Base-by-base conservation (phyloP, 2,888 invertebrate species). In the Eupithecia abbreviata region DNA sequence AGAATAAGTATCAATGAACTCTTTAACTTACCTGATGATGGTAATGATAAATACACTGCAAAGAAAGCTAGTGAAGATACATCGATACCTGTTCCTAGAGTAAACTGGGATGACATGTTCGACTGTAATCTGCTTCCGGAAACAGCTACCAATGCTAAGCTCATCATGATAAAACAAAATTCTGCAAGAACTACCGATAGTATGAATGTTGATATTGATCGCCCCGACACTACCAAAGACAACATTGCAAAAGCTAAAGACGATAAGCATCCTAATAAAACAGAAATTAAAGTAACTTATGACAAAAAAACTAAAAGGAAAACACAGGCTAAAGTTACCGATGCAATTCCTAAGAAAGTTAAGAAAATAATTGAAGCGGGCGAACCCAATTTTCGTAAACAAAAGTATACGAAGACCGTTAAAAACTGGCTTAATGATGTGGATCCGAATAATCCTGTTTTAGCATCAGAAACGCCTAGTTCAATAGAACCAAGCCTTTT, bases 381-480 rank as follows among this genome's bases (percentile, higher is more conserved):
- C 2, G 77, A 75, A 30, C 41, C 74, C 15, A 82, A 62, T 68
- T 84, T 82, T 30, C 86, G 89, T 3, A 92, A 92, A 82, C 83
- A 91, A 82, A 91, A 87, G 73, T 92, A 89, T 81, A 89, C 86
- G 3, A 91, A 88, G 75, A 81, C 86, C 30, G 89, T 94, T 5
- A 90, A 90, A 78, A 90, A 89, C 77, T 94, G 94, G 94, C 85
- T 94, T 1, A 81, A 88, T 62, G 82, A 87, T 72, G 80, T 91
- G 1, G 82, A 89, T 68, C 75, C 83, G 3, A 80, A 75, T 18
- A 80, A 87, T 74, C 12, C 77, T 7, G 79, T 82, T n/a, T 80
- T 83, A 30, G 81, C 80, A 58, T 45, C 43, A 43, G 68, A 68
- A 68, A 10, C 68, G 5, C 42, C 45, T n/a, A 68, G 4, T 68